Evolutionary conservation across 2,113 vertebrate species (phyloP).

Genomic region (Eolophus roseicapilla): DNA sequence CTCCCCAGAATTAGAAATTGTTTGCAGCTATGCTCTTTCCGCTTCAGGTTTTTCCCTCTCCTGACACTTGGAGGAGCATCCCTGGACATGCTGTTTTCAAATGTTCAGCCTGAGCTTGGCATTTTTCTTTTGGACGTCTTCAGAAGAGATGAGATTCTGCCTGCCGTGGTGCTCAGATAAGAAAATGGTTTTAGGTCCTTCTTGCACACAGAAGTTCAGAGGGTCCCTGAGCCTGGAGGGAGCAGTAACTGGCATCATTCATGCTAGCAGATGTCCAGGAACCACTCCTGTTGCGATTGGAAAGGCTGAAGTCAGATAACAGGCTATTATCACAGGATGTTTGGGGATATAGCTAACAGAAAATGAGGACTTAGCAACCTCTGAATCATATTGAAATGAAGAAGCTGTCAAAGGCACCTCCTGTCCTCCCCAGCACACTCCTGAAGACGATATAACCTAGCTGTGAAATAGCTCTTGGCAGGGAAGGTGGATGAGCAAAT

Average conservation of each 20-base stretch:
- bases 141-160: not conserved
- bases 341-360: not conserved
- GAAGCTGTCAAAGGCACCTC: slow-evolving; percentile 5
- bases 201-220: not conserved
- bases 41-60: not conserved
- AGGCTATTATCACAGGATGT: not conserved
- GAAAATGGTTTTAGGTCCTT: not conserved
- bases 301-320: not conserved
- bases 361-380: not conserved
- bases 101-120: not conserved
- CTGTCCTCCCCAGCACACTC: not conserved
- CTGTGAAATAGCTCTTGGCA: slow-evolving; percentile 32
- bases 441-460: not conserved
- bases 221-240: not conserved
- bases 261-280: not conserved
- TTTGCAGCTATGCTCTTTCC: not conserved
- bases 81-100: not conserved
- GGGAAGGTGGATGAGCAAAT: slow-evolving; percentile 9
- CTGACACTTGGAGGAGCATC: not conserved
- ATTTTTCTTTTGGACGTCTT: not conserved
- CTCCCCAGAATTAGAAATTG: not conserved
- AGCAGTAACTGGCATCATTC: not conserved
- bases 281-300: not conserved
- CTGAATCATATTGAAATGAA: not conserved
- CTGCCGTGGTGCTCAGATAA: not conserved